These are phyloP conservation scores for Drosophila sordidapex DNA, from an alignment of 2,888 invertebrate genomes.

Conservation along the genomic window DNA sequence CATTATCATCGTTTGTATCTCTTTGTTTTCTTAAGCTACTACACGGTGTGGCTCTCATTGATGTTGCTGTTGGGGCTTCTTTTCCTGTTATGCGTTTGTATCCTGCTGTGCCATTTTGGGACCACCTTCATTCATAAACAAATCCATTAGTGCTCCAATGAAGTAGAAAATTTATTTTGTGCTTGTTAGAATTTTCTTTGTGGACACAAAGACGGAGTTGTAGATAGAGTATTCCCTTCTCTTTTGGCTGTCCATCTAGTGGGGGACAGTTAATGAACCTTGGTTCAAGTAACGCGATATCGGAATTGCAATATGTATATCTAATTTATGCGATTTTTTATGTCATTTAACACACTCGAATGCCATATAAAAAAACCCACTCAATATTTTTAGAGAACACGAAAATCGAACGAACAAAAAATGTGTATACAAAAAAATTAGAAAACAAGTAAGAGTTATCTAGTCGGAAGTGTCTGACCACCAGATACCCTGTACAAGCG, in stretches of 20 bases:
- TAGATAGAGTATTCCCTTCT: constrained; percentile 49
- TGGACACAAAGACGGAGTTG: constrained; percentile 4
- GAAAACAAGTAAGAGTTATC: constrained; percentile 4
- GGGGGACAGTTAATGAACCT: constrained; percentile 71
- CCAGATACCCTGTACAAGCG: not conserved
- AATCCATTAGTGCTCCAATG: constrained; percentile 49
- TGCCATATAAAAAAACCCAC: constrained; percentile 68
- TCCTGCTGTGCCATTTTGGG: constrained; percentile 68
- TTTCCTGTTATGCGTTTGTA: constrained; percentile 67
- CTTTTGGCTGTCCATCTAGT: constrained; percentile 42
- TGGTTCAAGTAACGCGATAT: constrained; percentile 77
- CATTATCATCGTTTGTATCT: constrained; percentile 48
- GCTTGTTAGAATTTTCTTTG: constrained; percentile 55
- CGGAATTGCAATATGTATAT: constrained; percentile 74
- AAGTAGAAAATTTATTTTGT: constrained; percentile 50
- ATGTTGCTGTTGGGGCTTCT: constrained; percentile 18
- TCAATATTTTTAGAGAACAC: constrained; percentile 61
- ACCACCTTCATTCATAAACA: constrained; percentile 68
- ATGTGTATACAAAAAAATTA: constrained; percentile 15
- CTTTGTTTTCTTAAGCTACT: constrained; percentile 25
- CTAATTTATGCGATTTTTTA: constrained; percentile 78
- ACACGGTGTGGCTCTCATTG: constrained; percentile 21
- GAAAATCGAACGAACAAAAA: constrained; percentile 32
- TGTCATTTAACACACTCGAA: constrained; percentile 73
- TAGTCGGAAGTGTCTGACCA: not conserved